Conservation (phyloP, 2,888 invertebrate species). For the Tinea pellionella region DNA sequence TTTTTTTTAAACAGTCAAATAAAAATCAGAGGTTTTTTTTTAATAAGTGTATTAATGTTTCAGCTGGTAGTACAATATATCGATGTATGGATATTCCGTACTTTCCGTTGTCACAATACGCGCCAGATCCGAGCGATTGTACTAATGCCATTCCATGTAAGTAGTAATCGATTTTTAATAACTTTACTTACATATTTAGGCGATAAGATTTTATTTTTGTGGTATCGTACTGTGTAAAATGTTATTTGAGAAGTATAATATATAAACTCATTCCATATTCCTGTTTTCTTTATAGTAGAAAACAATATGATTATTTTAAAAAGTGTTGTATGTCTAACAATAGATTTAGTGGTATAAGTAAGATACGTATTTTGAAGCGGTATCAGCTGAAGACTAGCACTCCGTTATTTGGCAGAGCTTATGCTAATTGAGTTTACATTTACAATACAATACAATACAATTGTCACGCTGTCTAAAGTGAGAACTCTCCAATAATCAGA, state of each 20-base stretch:
- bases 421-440: too few species aligned
- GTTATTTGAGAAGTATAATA: neutral
- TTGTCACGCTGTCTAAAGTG: too few species aligned
- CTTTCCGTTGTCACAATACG: slow-evolving; percentile 87
- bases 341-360: too few species aligned
- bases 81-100: slow-evolving; percentile 88
- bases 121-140: slow-evolving; percentile 88
- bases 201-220: slow-evolving; percentile 19
- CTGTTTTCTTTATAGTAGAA: too few species aligned
- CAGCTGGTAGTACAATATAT: slow-evolving; percentile 78
- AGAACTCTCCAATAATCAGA: too few species aligned
- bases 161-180: slow-evolving; percentile 43
- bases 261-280: too few species aligned
- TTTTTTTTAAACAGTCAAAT: neutral
- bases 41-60: slow-evolving; percentile 23
- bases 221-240: neutral
- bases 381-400: too few species aligned
- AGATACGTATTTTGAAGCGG: too few species aligned
- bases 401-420: too few species aligned
- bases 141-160: slow-evolving; percentile 95
- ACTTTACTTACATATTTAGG: slow-evolving; percentile 13
- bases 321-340: too few species aligned
- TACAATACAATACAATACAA: too few species aligned
- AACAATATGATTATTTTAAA: too few species aligned
- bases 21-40: neutral